Base-by-base conservation (phyloP, 2,888 invertebrate species). In the Eupithecia centaureata region DNA sequence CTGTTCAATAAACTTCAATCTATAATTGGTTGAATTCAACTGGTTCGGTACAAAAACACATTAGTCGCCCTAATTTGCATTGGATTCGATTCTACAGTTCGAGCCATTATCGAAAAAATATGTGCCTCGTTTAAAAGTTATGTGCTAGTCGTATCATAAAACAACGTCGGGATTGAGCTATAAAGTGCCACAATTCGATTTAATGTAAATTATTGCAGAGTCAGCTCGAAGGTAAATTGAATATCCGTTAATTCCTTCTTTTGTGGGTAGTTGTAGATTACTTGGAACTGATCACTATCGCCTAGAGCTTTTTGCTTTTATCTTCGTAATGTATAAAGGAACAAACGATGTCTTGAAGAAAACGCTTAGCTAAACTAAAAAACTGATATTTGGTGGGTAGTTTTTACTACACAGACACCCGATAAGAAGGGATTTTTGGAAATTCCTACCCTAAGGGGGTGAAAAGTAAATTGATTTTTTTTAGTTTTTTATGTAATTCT, bases 211-310 rank as follows among this genome's bases (percentile, higher is more conserved):
- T 87, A 86, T 86, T 85, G 84, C 82, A 84, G 85, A 89, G 84
- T 88, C 87, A 86, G 85, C 80, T 85, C 82, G 81, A 82, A 83
- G 79, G 83, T 88, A 86, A 89, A 90, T 90, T 89, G 87, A 90
- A 90, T 89, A 89, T 86, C 83, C 82, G 82, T 78, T 82, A 89
- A 88, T 88, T 86, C 86, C 87, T 87, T 87, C 87, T 87, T 82
- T 88, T 88, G 87, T 86, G 87, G 85, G 86, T 86, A 27, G 28
- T 12, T 57, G 5, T 30, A 83, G 82, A 80, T 79, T 76, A 79
- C 82, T 83, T 82, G 79, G 80, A 81, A 81, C 76, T 78, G 82
- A 54, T 10, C 35, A n/a, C 54, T 27, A 30, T 38, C 27, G 27
- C 5, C 2, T 10, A 25, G 51, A 25, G 10, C 12, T 7, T 12